These are phyloP conservation scores for Myrmecobius fasciatus DNA, from an alignment of 2,113 vertebrate genomes.

Conservation along the genomic window DNA sequence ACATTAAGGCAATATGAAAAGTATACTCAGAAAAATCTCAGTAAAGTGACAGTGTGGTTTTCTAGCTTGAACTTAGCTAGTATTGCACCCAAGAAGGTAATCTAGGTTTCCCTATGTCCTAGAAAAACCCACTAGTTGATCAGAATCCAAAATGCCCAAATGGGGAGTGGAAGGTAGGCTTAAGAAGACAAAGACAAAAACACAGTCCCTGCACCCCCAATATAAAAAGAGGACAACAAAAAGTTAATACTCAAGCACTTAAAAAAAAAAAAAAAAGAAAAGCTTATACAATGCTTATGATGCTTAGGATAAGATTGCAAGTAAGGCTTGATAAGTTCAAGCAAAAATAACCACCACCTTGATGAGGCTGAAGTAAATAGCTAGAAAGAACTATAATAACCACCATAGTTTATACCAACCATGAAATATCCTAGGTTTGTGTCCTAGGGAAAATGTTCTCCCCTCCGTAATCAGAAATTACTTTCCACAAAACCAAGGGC, in stretches of 20 bases:
- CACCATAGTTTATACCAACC: background rate
- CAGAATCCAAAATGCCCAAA: conserved; percentile 83
- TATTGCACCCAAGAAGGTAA: conserved; percentile 93
- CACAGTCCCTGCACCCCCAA: background rate
- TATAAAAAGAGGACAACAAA: background rate
- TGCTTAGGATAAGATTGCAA: conserved; percentile 63
- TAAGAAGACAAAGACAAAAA: conserved; percentile 69
- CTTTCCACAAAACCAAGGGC: conserved; percentile 37
- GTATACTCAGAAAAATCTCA: conserved; percentile 88
- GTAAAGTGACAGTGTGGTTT: conserved; percentile 97
- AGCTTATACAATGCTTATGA: conserved; percentile 52
- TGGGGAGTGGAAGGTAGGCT: conserved; percentile 70
- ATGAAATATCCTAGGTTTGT: background rate
- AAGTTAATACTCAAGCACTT: conserved; percentile 67
- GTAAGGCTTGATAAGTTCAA: conserved; percentile 62
- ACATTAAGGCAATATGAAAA: conserved; percentile 97
- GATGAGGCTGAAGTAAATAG: conserved; percentile 40
- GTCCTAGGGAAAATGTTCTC: background rate
- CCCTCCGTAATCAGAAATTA: conserved; percentile 14
- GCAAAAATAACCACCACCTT: conserved; percentile 52
- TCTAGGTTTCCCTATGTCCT: conserved; percentile 86
- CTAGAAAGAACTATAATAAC: conserved; percentile 7
- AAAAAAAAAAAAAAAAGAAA: conserved; percentile 64
- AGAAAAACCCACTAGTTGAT: conserved; percentile 84
- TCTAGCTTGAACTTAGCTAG: conserved; percentile 89